These are phyloP conservation scores for Alethe diademata DNA, from an alignment of 2,113 vertebrate species.

Conservation along the genomic window DNA sequence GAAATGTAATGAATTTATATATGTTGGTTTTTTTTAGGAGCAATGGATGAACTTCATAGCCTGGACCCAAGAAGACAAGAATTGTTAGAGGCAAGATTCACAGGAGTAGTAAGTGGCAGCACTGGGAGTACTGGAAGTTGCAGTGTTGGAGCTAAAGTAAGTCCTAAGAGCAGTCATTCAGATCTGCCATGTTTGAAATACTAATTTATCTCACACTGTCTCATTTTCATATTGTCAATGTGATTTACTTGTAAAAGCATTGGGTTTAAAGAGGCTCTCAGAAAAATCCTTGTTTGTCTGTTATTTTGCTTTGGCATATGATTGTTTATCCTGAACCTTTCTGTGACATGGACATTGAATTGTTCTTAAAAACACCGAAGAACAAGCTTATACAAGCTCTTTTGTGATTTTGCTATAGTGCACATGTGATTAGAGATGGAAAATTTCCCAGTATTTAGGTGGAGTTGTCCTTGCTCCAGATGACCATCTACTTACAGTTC, in stretches of 20 bases:
- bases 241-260: background rate
- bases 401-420: background rate
- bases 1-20: background rate
- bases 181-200: background rate
- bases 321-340: background rate
- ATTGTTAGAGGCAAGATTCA: slow-evolving; percentile 96
- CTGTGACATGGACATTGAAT: background rate
- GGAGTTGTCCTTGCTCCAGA: background rate
- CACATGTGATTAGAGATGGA: background rate
- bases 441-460: background rate
- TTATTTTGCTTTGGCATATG: background rate
- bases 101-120: slow-evolving; percentile 93
- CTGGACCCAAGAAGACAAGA: slow-evolving; percentile 98
- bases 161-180: slow-evolving; percentile 48
- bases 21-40: slow-evolving; percentile 75
- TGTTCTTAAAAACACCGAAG: background rate
- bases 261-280: background rate
- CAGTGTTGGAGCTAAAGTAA: slow-evolving; percentile 96
- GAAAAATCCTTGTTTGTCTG: background rate
- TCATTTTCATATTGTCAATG: background rate
- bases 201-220: background rate
- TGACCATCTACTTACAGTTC: background rate
- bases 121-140: slow-evolving; percentile 96
- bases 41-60: slow-evolving; percentile 99
- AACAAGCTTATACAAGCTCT: background rate